A percentile compares a stretch with the other conserved stretches of the same genome.
phyloP scores from a whole-genome alignment of 2,797 vertebrate species.

The Macroramphosus scolopax region DNA sequence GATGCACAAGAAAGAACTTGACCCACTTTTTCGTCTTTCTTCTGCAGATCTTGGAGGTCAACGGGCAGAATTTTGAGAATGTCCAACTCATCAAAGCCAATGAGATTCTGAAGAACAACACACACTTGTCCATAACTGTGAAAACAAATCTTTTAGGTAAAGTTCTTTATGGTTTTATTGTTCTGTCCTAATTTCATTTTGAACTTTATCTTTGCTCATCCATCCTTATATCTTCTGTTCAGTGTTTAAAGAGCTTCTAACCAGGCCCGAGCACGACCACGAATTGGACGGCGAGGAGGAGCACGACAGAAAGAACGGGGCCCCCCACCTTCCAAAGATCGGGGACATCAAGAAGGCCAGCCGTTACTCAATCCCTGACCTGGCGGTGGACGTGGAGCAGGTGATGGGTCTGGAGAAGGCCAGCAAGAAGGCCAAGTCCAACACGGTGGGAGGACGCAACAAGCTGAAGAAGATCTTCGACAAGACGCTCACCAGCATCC shows the following conservation, averaged over 20 bases:
- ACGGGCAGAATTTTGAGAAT: slow-evolving; percentile 99
- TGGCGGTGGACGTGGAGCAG: slow-evolving; percentile 97
- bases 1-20: no score
- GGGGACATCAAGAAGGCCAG: slow-evolving; percentile 98
- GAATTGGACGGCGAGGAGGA: slow-evolving; percentile 79
- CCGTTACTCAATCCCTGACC: slow-evolving; percentile 96
- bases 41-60: slow-evolving; percentile 93
- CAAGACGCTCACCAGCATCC: slow-evolving; percentile 98
- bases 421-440: slow-evolving; percentile 94
- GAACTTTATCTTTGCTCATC: not conserved
- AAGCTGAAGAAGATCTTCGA: slow-evolving; percentile 99
- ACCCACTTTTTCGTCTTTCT: not conserved
- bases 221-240: not conserved
- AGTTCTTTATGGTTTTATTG: slow-evolving; percentile 11
- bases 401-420: slow-evolving; percentile 96
- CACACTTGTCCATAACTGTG: slow-evolving; percentile 99
- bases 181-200: not conserved
- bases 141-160: slow-evolving; percentile 99
- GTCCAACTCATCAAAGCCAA: slow-evolving; percentile 97
- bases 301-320: slow-evolving; percentile 93
- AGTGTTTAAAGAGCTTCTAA: slow-evolving; percentile 98
- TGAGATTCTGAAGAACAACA: slow-evolving; percentile 99
- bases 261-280: slow-evolving; percentile 89
- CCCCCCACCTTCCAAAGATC: slow-evolving; percentile 97
- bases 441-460: slow-evolving; percentile 94